phyloP scores from a whole-genome alignment of 2,113 vertebrate genomes.

The Leptocoma aspasia region DNA sequence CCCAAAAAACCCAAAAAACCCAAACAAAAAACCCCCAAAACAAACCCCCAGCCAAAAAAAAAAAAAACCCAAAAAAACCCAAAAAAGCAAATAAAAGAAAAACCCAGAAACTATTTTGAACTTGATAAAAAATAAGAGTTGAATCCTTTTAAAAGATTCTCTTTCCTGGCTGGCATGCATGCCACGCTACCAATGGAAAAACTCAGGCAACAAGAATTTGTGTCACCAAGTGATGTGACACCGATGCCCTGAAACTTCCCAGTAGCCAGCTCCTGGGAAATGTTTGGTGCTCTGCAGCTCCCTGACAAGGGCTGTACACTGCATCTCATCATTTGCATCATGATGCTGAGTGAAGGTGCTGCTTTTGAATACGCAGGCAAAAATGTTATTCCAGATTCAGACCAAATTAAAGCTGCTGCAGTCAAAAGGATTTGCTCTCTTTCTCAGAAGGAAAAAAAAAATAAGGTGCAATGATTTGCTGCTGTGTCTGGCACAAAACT shows the following conservation, averaged over 20 bases:
- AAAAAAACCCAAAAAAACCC: neutral
- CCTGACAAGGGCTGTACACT: neutral
- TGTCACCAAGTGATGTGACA: neutral
- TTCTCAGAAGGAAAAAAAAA: neutral
- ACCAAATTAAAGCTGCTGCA: neutral
- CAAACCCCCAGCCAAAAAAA: neutral
- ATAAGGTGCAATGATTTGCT: neutral
- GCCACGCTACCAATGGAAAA: neutral
- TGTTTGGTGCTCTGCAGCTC: neutral
- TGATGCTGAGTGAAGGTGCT: neutral
- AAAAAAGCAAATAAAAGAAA: neutral
- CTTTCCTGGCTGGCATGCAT: neutral
- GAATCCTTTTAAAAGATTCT: neutral
- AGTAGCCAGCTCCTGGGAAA: slow-evolving; percentile 15
- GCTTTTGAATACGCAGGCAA: neutral
- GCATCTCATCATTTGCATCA: neutral
- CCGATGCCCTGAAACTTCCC: neutral
- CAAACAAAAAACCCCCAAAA: neutral
- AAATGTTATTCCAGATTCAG: neutral
- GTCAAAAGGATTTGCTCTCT: neutral
- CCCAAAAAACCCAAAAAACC: neutral
- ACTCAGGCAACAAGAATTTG: neutral
- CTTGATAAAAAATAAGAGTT: slow-evolving; percentile 13
- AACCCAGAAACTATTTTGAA: neutral
- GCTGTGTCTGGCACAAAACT: neutral